phyloP scores from a whole-genome alignment of 1,140 invertebrate genomes.

The Lamellibrachia luymesi region DNA sequence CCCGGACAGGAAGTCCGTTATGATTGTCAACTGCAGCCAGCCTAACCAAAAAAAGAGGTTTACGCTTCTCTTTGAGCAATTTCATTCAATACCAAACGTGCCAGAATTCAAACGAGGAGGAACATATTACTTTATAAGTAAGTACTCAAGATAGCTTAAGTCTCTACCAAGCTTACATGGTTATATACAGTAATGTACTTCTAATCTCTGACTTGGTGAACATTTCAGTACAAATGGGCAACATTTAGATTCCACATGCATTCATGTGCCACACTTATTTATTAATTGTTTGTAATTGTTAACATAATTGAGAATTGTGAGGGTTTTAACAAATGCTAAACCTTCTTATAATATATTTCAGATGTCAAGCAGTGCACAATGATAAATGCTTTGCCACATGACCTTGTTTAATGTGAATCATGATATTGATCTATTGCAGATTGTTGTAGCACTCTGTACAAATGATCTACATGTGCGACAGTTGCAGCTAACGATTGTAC shows the following conservation, averaged over 20 bases:
- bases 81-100: constrained; percentile 27
- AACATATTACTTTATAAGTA: constrained; percentile 29
- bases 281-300: neutral
- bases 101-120: constrained; percentile 26
- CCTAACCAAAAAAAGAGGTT: constrained; percentile 18
- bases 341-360: too few relatives aligned
- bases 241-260: neutral
- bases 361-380: too few relatives aligned
- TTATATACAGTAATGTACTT: neutral
- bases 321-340: too few relatives aligned
- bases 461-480: neutral
- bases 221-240: neutral
- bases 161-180: neutral
- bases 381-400: too few relatives aligned
- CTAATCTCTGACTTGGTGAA: neutral
- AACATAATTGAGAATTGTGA: too few relatives aligned
- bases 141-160: neutral
- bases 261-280: neutral
- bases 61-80: constrained; percentile 26
- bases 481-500: neutral
- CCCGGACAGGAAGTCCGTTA: constrained; percentile 8
- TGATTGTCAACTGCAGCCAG: constrained; percentile 25
- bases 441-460: neutral
- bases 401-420: neutral
- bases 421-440: neutral